Conservation (phyloP, 2,113 vertebrate species). For the Cinclus mexicanus region DNA sequence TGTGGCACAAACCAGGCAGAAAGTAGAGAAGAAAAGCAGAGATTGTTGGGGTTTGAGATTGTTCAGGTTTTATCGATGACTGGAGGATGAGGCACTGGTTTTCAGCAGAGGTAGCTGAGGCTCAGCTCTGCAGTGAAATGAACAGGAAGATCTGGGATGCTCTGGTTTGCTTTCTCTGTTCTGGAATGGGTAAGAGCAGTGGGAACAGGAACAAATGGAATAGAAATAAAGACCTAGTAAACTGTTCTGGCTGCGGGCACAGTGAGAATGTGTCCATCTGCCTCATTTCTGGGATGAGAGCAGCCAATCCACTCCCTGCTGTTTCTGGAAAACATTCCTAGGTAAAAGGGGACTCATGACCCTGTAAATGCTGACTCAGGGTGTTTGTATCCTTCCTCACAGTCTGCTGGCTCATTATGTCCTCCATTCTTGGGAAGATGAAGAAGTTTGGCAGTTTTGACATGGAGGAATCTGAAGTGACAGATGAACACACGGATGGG, state of each 20-base stretch:
- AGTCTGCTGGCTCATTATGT: slow-evolving; percentile 47
- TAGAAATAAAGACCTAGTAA: background rate
- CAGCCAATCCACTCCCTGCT: background rate
- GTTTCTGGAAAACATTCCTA: background rate
- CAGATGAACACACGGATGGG: slow-evolving; percentile 61
- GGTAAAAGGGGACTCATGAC: background rate
- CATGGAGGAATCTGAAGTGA: slow-evolving; percentile 59
- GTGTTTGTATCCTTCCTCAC: background rate
- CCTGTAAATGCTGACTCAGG: background rate
- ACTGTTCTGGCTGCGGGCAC: background rate
- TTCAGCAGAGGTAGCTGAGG: background rate
- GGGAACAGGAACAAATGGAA: background rate
- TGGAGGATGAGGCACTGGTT: background rate
- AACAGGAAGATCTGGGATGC: background rate
- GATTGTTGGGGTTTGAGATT: background rate
- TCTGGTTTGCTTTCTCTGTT: background rate
- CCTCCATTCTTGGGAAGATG: slow-evolving; percentile 76
- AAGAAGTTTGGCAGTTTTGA: slow-evolving; percentile 77
- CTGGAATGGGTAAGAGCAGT: background rate
- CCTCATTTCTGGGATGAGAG: background rate
- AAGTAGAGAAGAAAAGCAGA: background rate
- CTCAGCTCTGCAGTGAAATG: background rate
- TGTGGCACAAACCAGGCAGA: background rate
- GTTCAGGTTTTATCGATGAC: background rate
- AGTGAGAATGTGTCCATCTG: background rate